Percentiles rank a stretch among this genome's conserved stretches.
Conservation (phyloP, 2,888 invertebrate genomes). For the Hemistola chrysoprasaria region DNA sequence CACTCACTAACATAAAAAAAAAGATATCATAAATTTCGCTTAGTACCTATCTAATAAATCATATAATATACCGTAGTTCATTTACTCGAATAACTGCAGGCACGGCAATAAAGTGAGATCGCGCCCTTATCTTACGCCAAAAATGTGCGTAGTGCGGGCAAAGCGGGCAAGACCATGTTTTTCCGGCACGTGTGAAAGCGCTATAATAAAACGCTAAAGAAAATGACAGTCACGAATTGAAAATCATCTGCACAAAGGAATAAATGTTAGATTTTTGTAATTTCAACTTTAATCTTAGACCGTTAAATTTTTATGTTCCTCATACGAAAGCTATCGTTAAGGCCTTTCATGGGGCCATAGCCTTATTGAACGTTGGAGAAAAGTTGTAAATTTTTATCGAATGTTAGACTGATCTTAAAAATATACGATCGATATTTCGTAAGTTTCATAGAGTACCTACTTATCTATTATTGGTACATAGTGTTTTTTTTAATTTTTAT, state of each 20-base stretch:
- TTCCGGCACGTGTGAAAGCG: too few relatives aligned
- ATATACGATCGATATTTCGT: constrained; percentile 67
- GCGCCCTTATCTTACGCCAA: too few relatives aligned
- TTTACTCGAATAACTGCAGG: too few relatives aligned
- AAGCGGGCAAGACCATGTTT: too few relatives aligned
- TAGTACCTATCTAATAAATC: too few relatives aligned
- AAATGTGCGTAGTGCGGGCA: too few relatives aligned
- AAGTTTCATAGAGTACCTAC: constrained; percentile 64
- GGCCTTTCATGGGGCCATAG: constrained; percentile 49
- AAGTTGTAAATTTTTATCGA: constrained; percentile 70
- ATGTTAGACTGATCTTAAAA: constrained; percentile 81
- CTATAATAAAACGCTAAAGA: constrained; percentile 7
- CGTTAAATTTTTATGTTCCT: constrained; percentile 32
- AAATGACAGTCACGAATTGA: constrained; percentile 4
- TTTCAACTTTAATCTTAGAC: constrained; percentile 17
- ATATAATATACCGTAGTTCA: too few relatives aligned
- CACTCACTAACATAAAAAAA: too few relatives aligned
- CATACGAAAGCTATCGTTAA: constrained; percentile 28
- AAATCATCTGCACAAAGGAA: constrained; percentile 11
- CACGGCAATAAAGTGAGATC: too few relatives aligned
- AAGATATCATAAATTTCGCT: too few relatives aligned
- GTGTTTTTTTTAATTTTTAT: constrained; percentile 43
- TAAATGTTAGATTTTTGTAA: constrained; percentile 17
- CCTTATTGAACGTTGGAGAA: constrained; percentile 55
- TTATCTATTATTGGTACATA: constrained; percentile 46